Evolutionary conservation across 1,140 invertebrate genomes (phyloP), one percentile per base, ranked within the genome.

Genomic region (Lordiphosa clarofinis): DNA sequence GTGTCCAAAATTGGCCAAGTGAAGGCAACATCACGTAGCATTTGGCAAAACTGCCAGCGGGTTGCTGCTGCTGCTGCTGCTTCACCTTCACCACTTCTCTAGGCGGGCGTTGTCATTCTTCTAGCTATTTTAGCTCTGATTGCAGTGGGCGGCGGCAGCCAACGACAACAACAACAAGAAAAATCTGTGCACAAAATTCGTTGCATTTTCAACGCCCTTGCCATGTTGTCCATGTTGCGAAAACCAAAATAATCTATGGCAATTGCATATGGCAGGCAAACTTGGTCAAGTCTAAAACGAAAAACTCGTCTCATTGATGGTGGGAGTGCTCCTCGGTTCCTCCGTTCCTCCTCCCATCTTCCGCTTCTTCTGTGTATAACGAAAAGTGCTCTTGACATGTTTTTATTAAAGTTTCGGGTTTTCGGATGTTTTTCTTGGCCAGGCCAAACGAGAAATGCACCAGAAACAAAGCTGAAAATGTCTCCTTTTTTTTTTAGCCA

Each of bases 211-310:
- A 28, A 68, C 68, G 68, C 68, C 68, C 68, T 63, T 63, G 58
- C 64, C 64, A 63, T 72, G 76, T 70, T 62, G 65, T 53, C 48
- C 49, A 56, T 42, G 49, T 11, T 35, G 15, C 33, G 46, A 36
- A 36, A 15, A 44, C 33, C 33, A 12, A 35, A 37, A 39, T 81
- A 81, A 81, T 82, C 75, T 82, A 82, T 38, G 72, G 72, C 72
- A 76, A 82, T 82, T 81, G 72, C 75, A 81, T 82, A 76, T 82
- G 75, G 76, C 71, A 76, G 78, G 72, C 76, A 76, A 82, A 76
- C 76, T 82, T 82, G 78, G 63, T 82, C 76, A 82, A 82, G 76
- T 84, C 76, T 61, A 84, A 76, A 76, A 74, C 61, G 56, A 73
- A 40, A 58, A 70, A 56, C 57, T 55, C 38, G 48, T 67, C 64